phyloP scores from a whole-genome alignment of 1,140 invertebrate species.

The Aphis craccivora region DNA sequence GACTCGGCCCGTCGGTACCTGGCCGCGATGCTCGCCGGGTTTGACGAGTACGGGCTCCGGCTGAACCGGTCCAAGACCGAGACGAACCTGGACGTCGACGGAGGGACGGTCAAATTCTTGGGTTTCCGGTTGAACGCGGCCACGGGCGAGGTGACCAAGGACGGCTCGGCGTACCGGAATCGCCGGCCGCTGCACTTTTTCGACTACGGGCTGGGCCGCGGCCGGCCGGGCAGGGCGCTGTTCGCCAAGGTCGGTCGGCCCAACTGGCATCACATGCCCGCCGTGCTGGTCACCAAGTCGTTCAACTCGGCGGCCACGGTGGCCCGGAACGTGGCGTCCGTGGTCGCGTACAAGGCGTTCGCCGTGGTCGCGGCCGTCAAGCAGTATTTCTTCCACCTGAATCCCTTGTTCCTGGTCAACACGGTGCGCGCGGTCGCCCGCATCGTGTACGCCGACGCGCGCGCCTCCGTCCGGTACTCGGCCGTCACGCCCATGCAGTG shows the following conservation, averaged over 20 bases:
- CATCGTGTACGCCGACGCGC: not conserved
- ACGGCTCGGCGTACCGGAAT: not conserved
- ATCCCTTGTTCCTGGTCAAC: not conserved
- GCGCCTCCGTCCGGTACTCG: not conserved
- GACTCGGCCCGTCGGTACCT: not conserved
- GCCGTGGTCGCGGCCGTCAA: not conserved
- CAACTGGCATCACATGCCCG: not conserved
- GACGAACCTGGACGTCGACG: not conserved
- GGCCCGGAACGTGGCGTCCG: not conserved
- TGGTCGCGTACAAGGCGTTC: not conserved
- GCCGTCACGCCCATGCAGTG: conserved; percentile 29
- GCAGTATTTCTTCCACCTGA: conserved; percentile 41
- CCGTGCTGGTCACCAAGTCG: not conserved
- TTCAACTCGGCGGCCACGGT: not conserved
- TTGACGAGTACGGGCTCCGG: not conserved
- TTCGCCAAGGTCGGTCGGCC: not conserved
- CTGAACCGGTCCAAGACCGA: conserved; percentile 28
- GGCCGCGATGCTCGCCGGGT: not conserved
- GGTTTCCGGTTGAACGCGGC: not conserved
- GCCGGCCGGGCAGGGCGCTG: not conserved
- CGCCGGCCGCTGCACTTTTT: conserved; percentile 39
- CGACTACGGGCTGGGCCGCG: not conserved
- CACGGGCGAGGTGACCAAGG: conserved; percentile 25
- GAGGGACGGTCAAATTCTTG: not conserved
- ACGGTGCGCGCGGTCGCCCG: not conserved